These are phyloP conservation scores for Stomorhina lunata DNA, from an alignment of 2,888 invertebrate genomes.

Conservation along the genomic window DNA sequence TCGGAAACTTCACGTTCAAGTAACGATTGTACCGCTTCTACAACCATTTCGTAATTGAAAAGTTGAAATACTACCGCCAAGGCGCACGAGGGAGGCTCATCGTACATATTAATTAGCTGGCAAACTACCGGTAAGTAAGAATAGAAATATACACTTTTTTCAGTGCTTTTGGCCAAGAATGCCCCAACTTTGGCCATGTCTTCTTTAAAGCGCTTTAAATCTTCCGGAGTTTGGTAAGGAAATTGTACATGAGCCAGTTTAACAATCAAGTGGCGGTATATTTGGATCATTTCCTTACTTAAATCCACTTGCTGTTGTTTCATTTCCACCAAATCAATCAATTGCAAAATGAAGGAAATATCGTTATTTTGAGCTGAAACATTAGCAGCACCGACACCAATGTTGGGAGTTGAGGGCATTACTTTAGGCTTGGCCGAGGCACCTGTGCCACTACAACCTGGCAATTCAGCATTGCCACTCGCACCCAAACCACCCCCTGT, in stretches of 20 bases:
- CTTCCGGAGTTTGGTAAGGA: conserved; percentile 67
- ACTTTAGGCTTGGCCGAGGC: conserved; percentile 60
- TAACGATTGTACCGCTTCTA: conserved; percentile 75
- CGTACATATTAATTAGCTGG: conserved; percentile 71
- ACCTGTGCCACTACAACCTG: conserved; percentile 63
- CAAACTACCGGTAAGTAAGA: conserved; percentile 75
- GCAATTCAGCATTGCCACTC: conserved; percentile 46
- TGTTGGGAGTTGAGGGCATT: conserved; percentile 10
- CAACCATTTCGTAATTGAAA: conserved; percentile 74
- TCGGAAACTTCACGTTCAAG: conserved; percentile 72
- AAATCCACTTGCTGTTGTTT: conserved; percentile 67
- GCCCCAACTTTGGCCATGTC: conserved; percentile 76
- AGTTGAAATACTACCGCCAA: conserved; percentile 78
- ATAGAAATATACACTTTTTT: conserved; percentile 71
- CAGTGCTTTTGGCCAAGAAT: conserved; percentile 72
- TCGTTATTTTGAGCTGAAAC: conserved; percentile 58
- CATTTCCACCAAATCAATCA: conserved; percentile 69
- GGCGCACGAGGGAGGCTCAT: conserved; percentile 75
- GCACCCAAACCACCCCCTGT: conserved; percentile 23
- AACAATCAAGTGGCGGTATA: conserved; percentile 71
- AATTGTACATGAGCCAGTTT: conserved; percentile 71
- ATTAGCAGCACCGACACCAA: background rate
- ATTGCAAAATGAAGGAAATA: conserved; percentile 69
- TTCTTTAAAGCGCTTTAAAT: conserved; percentile 75
- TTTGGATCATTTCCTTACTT: conserved; percentile 62